A percentile compares a stretch with the other conserved stretches of the same genome.
These are phyloP conservation scores for Drosophila burlai DNA, from an alignment of 1,140 invertebrate species.

Conservation along the genomic window DNA sequence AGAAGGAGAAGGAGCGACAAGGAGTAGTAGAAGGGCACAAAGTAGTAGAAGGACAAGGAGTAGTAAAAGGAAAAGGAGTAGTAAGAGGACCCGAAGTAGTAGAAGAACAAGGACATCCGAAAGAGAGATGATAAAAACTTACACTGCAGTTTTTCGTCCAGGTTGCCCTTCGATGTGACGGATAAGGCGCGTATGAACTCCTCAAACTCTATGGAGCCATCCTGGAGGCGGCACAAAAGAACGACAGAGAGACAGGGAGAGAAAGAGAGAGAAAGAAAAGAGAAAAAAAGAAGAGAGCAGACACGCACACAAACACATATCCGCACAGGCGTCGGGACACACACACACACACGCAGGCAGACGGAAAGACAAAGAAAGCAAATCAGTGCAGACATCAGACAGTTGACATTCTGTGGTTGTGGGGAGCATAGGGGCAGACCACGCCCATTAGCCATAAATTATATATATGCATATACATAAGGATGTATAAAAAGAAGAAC, in stretches of 20 bases:
- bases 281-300: conserved; percentile 6
- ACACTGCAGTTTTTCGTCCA: conserved; percentile 99
- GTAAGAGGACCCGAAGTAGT: neutral
- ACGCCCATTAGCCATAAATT: conserved; percentile 67
- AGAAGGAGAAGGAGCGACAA: neutral
- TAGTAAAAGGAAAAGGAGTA: neutral
- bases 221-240: conserved; percentile 87
- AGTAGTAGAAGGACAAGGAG: too few species aligned
- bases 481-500: conserved; percentile 3
- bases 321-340: conserved; percentile 5
- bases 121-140: conserved; percentile 86
- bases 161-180: conserved; percentile 97
- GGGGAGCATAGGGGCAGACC: conserved; percentile 7
- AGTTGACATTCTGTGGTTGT: conserved; percentile 57
- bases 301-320: conserved; percentile 3
- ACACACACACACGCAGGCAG: conserved; percentile 6
- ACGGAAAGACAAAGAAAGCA: conserved; percentile 50
- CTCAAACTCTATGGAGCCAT: conserved; percentile 98
- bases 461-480: conserved; percentile 42
- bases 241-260: conserved; percentile 2
- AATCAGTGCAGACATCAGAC: conserved; percentile 73
- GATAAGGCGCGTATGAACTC: conserved; percentile 98
- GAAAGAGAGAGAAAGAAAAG: neutral
- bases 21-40: neutral
- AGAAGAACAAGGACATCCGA: too few species aligned